Evolutionary conservation across 2,113 vertebrate genomes (phyloP).

Genomic region (Ivindomyrus marchei): DNA sequence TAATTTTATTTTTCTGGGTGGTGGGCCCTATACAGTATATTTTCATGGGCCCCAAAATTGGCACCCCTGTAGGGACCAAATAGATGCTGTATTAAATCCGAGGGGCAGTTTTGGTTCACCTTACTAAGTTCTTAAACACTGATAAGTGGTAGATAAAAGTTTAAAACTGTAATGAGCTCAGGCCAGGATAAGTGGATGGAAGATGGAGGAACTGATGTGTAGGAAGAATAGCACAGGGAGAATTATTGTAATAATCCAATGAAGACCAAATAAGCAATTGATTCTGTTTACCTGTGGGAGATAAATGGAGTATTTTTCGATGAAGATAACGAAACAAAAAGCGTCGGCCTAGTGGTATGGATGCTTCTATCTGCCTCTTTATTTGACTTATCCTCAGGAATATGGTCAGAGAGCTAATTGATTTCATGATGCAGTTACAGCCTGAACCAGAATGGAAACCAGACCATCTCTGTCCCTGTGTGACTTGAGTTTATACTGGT

Average conservation of each 20-base stretch:
- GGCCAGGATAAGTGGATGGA: background rate
- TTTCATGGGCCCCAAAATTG: background rate
- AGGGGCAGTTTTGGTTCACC: background rate
- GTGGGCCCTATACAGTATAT: background rate
- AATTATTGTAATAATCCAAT: background rate
- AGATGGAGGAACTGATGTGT: background rate
- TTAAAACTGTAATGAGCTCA: background rate
- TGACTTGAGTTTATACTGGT: background rate
- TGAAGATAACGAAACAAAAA: background rate
- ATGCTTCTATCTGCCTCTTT: background rate
- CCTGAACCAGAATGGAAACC: background rate
- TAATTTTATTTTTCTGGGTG: background rate
- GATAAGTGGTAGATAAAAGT: background rate
- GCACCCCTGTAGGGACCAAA: background rate
- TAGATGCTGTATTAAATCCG: background rate
- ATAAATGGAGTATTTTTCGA: background rate
- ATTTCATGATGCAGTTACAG: background rate
- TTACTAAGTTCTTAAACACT: background rate
- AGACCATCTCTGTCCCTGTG: background rate
- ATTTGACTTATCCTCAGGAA: background rate
- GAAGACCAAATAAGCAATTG: background rate
- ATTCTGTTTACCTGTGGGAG: background rate
- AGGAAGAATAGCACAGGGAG: background rate
- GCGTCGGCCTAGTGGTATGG: background rate
- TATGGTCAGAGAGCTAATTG: background rate